Conservation (phyloP, 1,140 invertebrate genomes). For the Ephestia elutella region DNA sequence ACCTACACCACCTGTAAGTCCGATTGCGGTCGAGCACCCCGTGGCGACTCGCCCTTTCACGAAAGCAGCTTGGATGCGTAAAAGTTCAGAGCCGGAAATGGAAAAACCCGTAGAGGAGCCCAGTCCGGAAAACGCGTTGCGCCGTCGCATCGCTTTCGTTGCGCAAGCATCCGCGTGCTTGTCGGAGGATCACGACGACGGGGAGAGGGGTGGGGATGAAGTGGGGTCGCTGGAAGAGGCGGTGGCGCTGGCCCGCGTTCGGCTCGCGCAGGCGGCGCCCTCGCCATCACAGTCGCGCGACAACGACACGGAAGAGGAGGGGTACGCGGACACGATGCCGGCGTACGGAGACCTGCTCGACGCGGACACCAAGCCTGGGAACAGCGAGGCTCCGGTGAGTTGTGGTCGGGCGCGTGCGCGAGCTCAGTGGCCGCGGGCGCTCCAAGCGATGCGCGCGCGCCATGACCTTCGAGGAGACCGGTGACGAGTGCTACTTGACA, state of each 20-base stretch:
- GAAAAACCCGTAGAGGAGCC: slow-evolving; percentile 65
- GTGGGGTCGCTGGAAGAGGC: slow-evolving; percentile 67
- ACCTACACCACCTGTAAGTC: slow-evolving; percentile 38
- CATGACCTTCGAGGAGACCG: slow-evolving; percentile 69
- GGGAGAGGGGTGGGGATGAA: slow-evolving; percentile 31
- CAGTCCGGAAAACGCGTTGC: slow-evolving; percentile 56
- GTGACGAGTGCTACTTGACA: slow-evolving; percentile 62
- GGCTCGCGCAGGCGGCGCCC: slow-evolving; percentile 49
- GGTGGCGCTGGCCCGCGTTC: slow-evolving; percentile 61
- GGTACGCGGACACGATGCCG: slow-evolving; percentile 60
- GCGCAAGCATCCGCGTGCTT: slow-evolving; percentile 53
- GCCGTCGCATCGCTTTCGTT: slow-evolving; percentile 64
- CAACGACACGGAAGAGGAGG: slow-evolving; percentile 60
- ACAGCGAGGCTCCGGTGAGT: slow-evolving; percentile 50
- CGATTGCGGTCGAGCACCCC: slow-evolving; percentile 63
- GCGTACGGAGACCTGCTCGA: slow-evolving; percentile 70
- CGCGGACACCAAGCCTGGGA: slow-evolving; percentile 43
- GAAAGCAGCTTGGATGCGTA: slow-evolving; percentile 65
- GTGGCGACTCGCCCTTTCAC: slow-evolving; percentile 66
- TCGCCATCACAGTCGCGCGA: slow-evolving; percentile 54
- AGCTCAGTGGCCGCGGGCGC: slow-evolving; percentile 40
- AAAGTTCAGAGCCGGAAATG: slow-evolving; percentile 44
- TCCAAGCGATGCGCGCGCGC: slow-evolving; percentile 64
- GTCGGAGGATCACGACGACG: slow-evolving; percentile 61
- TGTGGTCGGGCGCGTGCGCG: slow-evolving; percentile 22